phyloP scores from a whole-genome alignment of 2,113 vertebrate genomes.

The Stomatorhinus ivindoensis region DNA sequence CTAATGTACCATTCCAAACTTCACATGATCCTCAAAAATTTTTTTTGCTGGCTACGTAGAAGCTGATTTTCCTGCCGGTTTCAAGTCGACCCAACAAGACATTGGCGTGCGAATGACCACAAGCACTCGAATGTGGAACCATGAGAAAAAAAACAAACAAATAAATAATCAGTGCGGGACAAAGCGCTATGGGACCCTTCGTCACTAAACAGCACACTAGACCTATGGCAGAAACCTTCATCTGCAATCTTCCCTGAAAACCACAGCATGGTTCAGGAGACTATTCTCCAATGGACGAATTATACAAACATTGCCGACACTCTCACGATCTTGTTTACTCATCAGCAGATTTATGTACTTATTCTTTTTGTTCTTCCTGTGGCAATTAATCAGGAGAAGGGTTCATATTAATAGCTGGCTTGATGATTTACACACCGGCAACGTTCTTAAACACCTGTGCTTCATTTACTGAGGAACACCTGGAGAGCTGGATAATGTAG shows the following conservation, averaged over 20 bases:
- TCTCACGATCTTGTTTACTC: background rate
- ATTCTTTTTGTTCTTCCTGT: background rate
- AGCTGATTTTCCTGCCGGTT: constrained; percentile 38
- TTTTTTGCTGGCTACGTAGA: constrained; percentile 59
- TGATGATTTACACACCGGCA: constrained; percentile 37
- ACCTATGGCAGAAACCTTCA: background rate
- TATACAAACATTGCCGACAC: background rate
- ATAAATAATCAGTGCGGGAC: background rate
- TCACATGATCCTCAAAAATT: constrained; percentile 65
- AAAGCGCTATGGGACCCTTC: background rate
- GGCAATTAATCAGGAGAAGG: background rate
- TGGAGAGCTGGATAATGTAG: constrained; percentile 1
- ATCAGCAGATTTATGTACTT: background rate
- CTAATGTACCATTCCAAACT: constrained; percentile 61
- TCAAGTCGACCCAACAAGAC: constrained; percentile 7
- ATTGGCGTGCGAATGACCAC: constrained; percentile 3
- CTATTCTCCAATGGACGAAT: background rate
- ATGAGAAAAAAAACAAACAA: background rate
- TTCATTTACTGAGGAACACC: constrained; percentile 49
- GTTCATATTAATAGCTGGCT: constrained; percentile 15
- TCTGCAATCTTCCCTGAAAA: background rate
- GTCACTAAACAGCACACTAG: background rate
- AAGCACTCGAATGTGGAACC: background rate
- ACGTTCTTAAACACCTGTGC: constrained; percentile 57
- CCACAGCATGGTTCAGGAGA: background rate